phyloP scores from a whole-genome alignment of 2,113 vertebrate species.

The Geothlypis trichas region DNA sequence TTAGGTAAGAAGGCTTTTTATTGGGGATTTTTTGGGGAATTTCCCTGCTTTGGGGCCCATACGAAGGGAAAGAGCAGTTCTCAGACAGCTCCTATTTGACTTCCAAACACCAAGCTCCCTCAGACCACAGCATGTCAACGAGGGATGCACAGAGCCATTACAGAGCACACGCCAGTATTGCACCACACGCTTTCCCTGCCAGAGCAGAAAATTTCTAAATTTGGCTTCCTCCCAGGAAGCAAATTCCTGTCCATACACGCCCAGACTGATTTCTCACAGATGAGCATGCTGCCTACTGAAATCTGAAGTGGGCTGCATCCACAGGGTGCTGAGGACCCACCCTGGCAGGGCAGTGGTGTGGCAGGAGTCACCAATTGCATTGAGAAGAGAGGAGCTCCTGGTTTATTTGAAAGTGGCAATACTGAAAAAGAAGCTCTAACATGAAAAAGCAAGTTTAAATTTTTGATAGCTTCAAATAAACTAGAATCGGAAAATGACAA shows the following conservation, averaged over 20 bases:
- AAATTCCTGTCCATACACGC: constrained; percentile 27
- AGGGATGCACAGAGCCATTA: neutral
- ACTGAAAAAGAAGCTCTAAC: neutral
- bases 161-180: neutral
- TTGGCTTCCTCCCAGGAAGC: neutral
- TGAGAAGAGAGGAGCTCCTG: fast-evolving
- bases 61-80: neutral
- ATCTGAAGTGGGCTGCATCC: neutral
- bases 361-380: neutral
- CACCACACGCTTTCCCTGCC: fast-evolving
- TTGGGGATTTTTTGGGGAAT: neutral
- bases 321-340: neutral
- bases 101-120: neutral
- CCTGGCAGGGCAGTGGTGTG: fast-evolving
- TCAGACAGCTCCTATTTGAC: neutral
- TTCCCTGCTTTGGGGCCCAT: neutral
- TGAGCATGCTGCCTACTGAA: neutral
- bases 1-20: neutral
- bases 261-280: constrained; percentile 23
- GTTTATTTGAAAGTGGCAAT: neutral
- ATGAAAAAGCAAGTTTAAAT: neutral
- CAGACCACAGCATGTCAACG: neutral
- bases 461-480: neutral
- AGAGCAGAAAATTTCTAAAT: neutral
- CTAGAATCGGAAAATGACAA: neutral